phyloP scores from a whole-genome alignment of 1,140 invertebrate genomes.

The Plectus sambesii region DNA sequence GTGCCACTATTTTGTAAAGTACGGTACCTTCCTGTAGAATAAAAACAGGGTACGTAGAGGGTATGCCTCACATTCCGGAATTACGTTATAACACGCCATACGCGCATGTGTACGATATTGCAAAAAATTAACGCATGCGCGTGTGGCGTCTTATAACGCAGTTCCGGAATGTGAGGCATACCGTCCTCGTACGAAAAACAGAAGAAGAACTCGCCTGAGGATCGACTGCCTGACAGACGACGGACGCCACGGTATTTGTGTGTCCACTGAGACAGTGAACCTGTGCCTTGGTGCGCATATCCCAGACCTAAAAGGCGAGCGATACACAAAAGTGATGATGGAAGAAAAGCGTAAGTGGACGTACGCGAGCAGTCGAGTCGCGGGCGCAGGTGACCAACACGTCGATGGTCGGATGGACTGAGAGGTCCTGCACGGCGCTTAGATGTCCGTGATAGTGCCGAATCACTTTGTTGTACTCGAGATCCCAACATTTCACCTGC shows the following conservation, averaged over 20 bases:
- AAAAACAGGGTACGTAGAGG: too few species aligned
- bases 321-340: slow-evolving; percentile 6
- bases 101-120: too few species aligned
- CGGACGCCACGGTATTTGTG: slow-evolving; percentile 87
- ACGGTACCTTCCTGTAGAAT: too few species aligned
- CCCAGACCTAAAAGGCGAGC: slow-evolving; percentile 60
- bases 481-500: slow-evolving; percentile 93
- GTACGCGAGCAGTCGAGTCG: slow-evolving; percentile 81
- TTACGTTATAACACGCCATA: too few species aligned
- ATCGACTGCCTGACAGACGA: slow-evolving; percentile 77
- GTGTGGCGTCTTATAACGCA: too few species aligned
- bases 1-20: too few species aligned
- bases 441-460: slow-evolving; percentile 97
- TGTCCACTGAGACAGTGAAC: slow-evolving; percentile 92
- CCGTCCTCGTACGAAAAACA: too few species aligned
- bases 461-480: slow-evolving; percentile 98
- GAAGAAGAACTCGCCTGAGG: slow-evolving; percentile 66
- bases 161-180: too few species aligned
- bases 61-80: too few species aligned
- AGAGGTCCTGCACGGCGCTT: slow-evolving; percentile 84
- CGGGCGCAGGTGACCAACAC: slow-evolving; percentile 82
- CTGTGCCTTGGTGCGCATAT: slow-evolving; percentile 96
- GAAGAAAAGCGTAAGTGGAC: neutral
- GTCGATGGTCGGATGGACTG: slow-evolving; percentile 89
- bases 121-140: too few species aligned